Evolutionary conservation across 2,113 vertebrate species (phyloP).

Genomic region (Pterocles burchelli): DNA sequence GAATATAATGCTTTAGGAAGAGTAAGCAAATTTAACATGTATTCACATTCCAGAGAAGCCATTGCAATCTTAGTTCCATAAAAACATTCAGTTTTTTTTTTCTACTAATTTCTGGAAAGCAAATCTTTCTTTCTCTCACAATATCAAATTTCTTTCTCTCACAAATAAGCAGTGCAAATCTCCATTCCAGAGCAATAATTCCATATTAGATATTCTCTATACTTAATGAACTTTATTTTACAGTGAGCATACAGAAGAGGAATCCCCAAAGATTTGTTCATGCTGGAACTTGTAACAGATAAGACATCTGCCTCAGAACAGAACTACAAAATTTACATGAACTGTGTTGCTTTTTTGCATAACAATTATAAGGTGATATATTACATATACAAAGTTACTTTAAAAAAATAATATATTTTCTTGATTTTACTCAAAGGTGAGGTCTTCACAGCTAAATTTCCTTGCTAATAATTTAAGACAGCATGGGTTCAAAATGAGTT

Average conservation of each 20-base stretch:
- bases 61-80: background rate
- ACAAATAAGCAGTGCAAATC: background rate
- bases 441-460: background rate
- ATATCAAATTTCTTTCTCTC: too few relatives aligned
- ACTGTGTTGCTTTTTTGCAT: background rate
- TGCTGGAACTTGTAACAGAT: background rate
- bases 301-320: background rate
- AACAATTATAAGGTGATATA: background rate
- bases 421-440: background rate
- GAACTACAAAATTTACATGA: background rate
- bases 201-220: background rate
- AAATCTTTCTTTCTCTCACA: too few relatives aligned
- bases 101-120: background rate
- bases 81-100: background rate
- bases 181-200: background rate
- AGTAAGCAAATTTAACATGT: background rate
- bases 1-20: background rate
- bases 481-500: background rate
- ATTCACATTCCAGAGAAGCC: background rate
- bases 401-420: background rate
- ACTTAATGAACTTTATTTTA: background rate
- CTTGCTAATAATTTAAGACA: background rate
- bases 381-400: background rate
- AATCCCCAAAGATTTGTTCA: background rate
- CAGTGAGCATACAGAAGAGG: background rate